A percentile compares a stretch with the other conserved stretches of the same genome.
These are phyloP conservation scores for Andrena chrysosceles DNA, from an alignment of 2,888 invertebrate species.

Conservation along the genomic window DNA sequence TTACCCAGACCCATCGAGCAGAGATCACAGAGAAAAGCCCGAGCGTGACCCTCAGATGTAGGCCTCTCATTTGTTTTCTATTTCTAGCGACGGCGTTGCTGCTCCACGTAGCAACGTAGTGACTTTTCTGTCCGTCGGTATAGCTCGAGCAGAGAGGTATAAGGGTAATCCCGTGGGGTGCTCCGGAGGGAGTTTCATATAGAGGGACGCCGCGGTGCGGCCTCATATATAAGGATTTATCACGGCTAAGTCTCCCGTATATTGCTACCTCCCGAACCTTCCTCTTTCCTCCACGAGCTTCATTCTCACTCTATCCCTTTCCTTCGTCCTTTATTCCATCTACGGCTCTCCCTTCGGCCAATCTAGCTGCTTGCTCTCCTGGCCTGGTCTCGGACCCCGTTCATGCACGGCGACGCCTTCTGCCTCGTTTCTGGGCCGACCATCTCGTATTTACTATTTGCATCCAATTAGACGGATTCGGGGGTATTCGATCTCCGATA, in stretches of 20 bases:
- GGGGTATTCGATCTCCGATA: neutral
- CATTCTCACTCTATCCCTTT: conserved; percentile 43
- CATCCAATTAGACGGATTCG: conserved; percentile 21
- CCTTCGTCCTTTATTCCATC: conserved; percentile 29
- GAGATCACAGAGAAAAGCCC: conserved; percentile 40
- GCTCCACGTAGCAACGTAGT: conserved; percentile 61
- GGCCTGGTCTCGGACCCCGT: conserved; percentile 45
- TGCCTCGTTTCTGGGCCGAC: conserved; percentile 28
- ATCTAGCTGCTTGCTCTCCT: conserved; percentile 46
- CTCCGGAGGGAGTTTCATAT: conserved; percentile 82
- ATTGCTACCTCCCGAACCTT: conserved; percentile 83
- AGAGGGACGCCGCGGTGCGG: conserved; percentile 81
- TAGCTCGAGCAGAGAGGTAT: conserved; percentile 71
- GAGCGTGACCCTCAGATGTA: conserved; percentile 51
- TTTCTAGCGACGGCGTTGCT: conserved; percentile 64
- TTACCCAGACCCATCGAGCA: conserved; percentile 9
- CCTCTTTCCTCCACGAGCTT: conserved; percentile 50
- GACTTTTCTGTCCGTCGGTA: conserved; percentile 70
- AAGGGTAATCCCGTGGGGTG: conserved; percentile 83
- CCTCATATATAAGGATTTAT: conserved; percentile 85
- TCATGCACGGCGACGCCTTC: conserved; percentile 14
- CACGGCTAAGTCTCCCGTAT: conserved; percentile 84
- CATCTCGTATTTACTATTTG: conserved; percentile 37
- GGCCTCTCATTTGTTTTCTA: conserved; percentile 77
- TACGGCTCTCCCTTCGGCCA: conserved; percentile 25